Base-by-base conservation (phyloP, 2,888 invertebrate genomes). In the Phortica okadai region DNA sequence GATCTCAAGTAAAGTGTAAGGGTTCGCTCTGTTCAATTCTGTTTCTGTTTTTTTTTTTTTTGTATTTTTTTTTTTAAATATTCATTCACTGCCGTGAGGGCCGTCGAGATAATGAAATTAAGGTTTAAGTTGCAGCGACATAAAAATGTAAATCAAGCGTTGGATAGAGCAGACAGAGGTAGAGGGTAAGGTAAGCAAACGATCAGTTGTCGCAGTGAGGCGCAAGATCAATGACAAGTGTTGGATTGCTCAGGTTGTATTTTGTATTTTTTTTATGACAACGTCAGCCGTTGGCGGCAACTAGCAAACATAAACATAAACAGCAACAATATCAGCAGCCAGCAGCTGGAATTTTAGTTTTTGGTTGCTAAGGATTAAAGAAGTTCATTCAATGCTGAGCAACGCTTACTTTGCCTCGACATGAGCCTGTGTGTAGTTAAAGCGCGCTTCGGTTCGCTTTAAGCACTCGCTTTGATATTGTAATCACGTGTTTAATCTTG, bases 401-500 rank as follows among this genome's bases (percentile, higher is more conserved):
- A 1, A 6, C 50, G 33, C 4, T 33, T 33, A 33, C 33, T 33
- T 33, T 33, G 33, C 4, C 4, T 33, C 33, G 33, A 33, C 33
- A 33, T 33, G 33, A 33, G 33, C 33, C 4, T 33, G 33, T 33
- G 33, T 33, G 33, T 33, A 33, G 33, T 4, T 33, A 33, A 33
- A 33, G 3, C 33, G 33, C 33, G 33, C 3, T 33, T 33, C 33
- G 33, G 33, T 50, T 50, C 14, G 50, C 8, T 50, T 50, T 6
- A 3, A 14, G 8, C 50, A 50, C 50, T 50, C 50, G 10, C 25
- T 62, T 62, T 62, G 62, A 25, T 25, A 62, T 62, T 16, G 62
- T 25, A 11, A 62, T 62, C 62, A 62, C 21, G 62, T 62, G 21
- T 62, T 62, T 25, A 62, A 62, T 25, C 62, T 62, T 8, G 33